These are phyloP conservation scores for Paramuricea clavata DNA, from an alignment of 92 coral and sea anemone species.

Conservation along the genomic window DNA sequence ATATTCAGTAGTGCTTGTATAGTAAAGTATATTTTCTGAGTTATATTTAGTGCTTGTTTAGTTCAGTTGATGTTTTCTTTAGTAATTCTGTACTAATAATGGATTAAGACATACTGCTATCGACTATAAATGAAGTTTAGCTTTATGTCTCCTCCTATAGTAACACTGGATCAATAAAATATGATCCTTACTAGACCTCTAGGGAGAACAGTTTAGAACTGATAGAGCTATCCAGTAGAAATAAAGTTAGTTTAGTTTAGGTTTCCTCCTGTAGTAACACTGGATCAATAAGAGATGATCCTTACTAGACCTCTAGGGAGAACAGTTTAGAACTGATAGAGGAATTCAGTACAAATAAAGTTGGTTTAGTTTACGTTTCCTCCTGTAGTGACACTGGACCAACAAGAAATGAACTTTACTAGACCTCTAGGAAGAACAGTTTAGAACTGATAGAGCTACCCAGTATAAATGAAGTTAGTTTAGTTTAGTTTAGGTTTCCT, in stretches of 20 bases:
- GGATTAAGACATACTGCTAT: too few relatives aligned
- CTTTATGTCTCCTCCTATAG: too few relatives aligned
- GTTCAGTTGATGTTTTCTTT: too few relatives aligned
- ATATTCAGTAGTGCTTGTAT: not conserved
- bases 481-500: not conserved
- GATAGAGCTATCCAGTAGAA: not conserved
- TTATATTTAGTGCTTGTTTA: too few relatives aligned
- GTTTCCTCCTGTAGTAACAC: not conserved
- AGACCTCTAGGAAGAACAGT: not conserved
- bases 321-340: too few relatives aligned
- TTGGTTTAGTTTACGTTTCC: not conserved
- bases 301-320: not conserved
- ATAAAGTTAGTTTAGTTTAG: not conserved
- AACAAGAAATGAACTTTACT: not conserved
- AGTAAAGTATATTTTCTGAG: not conserved
- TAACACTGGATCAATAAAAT: too few relatives aligned
- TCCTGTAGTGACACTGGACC: not conserved
- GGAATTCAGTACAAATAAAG: not conserved
- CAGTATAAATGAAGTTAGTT: not conserved
- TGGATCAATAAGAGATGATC: not conserved
- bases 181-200: not conserved
- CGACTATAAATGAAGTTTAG: too few relatives aligned
- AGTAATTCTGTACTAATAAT: too few relatives aligned
- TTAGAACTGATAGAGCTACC: not conserved
- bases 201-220: too few relatives aligned